Percentiles rank a stretch among this genome's conserved stretches.
phyloP scores from a whole-genome alignment of 2,797 vertebrate genomes.

The Eulemur albifrons region DNA sequence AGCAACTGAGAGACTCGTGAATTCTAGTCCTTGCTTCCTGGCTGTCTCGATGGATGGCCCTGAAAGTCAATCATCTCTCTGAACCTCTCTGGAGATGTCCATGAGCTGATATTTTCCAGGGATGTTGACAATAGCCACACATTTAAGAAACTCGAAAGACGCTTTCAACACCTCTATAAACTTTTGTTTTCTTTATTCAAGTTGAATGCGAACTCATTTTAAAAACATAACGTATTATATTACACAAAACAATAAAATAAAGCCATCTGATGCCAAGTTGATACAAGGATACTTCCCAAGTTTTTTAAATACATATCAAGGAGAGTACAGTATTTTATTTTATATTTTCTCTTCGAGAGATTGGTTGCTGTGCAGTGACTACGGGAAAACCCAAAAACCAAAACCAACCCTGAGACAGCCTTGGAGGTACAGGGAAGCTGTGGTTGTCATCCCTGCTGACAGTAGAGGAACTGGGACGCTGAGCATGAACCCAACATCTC shows the following conservation, averaged over 20 bases:
- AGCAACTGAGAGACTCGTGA: not conserved
- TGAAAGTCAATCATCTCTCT: not conserved
- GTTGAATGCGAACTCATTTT: not conserved
- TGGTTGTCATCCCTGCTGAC: not conserved
- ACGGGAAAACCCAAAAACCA: not conserved
- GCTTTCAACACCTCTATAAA: not conserved
- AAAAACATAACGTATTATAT: not conserved
- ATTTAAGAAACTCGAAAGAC: not conserved
- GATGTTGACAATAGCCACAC: not conserved
- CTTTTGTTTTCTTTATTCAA: slow-evolving; percentile 1
- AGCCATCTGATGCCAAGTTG: not conserved
- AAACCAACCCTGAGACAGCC: not conserved
- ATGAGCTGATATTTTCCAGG: not conserved
- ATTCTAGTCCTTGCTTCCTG: not conserved
- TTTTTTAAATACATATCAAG: not conserved
- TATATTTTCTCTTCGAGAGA: not conserved
- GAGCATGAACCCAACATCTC: not conserved
- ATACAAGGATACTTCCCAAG: not conserved
- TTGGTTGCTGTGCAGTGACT: not conserved
- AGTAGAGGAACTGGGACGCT: not conserved
- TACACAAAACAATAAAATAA: slow-evolving; percentile 2
- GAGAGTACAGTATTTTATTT: not conserved
- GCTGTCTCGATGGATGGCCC: not conserved
- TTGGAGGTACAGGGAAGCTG: not conserved
- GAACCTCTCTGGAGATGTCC: not conserved